Percentiles rank a stretch among this genome's conserved stretches.
Conservation (phyloP, 2,113 vertebrate genomes). For the Garra rufa region DNA sequence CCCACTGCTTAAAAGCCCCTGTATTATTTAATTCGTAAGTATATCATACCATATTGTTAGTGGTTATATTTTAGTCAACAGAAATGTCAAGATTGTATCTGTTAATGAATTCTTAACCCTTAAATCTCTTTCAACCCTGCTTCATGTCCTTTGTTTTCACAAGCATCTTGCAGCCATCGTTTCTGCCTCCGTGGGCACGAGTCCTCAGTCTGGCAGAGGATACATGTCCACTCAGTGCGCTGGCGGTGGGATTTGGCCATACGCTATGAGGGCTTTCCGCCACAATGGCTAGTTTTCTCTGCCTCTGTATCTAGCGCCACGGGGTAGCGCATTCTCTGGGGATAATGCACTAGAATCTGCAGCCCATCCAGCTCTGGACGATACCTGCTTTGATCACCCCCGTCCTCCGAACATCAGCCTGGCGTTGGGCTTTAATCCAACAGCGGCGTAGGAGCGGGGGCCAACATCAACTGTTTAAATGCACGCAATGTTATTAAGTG, state of each 20-base stretch:
- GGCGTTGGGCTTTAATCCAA: conserved; percentile 96
- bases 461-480: conserved; percentile 87
- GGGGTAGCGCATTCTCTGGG: conserved; percentile 80
- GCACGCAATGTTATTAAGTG: conserved; percentile 93
- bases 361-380: conserved; percentile 81
- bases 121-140: conserved; percentile 6
- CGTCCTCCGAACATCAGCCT: conserved; percentile 93
- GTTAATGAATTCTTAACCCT: conserved; percentile 23
- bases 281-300: conserved; percentile 88
- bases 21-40: neutral
- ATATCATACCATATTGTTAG: neutral
- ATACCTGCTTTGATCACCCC: conserved; percentile 92
- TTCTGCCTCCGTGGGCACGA: conserved; percentile 72
- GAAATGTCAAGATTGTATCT: conserved; percentile 17
- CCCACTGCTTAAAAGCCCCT: neutral
- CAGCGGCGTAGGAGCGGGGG: conserved; percentile 73
- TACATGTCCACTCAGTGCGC: conserved; percentile 60
- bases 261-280: conserved; percentile 73
- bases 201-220: conserved; percentile 63
- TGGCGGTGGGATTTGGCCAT: conserved; percentile 71
- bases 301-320: conserved; percentile 85
- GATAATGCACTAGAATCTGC: conserved; percentile 86
- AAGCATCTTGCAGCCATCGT: conserved; percentile 62
- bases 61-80: conserved; percentile 1
- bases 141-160: conserved; percentile 63